Conservation (phyloP, 35 echinoderm and acorn worm species). For the Chiridota heheva region DNA sequence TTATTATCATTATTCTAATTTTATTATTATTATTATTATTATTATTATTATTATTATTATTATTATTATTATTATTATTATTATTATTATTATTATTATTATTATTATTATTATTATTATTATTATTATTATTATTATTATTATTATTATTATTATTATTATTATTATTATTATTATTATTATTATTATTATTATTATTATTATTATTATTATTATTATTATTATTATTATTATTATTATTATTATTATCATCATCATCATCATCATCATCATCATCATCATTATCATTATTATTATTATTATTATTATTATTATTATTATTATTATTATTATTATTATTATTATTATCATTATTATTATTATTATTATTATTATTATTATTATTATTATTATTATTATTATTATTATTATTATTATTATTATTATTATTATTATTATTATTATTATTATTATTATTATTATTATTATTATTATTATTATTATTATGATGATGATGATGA, state of each 20-base stretch:
- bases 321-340: not conserved
- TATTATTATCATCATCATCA: slow-evolving; percentile 6
- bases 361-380: not conserved
- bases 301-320: not conserved
- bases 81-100: not conserved
- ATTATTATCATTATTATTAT: not conserved
- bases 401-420: not conserved
- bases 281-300: slow-evolving; percentile 1
- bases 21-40: not conserved
- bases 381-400: not conserved
- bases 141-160: not conserved
- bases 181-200: slow-evolving; percentile 9
- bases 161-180: not conserved
- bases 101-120: not conserved
- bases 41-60: not conserved
- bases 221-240: slow-evolving; percentile 9
- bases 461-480: not conserved
- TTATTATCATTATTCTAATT: too few relatives aligned
- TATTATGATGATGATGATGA: too few relatives aligned
- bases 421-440: not conserved
- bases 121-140: not conserved
- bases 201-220: slow-evolving; percentile 2
- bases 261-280: slow-evolving; percentile 6
- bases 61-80: not conserved
- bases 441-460: not conserved